Evolutionary conservation across 2,797 vertebrate genomes (phyloP).

Genomic region (Glossophaga mutica): DNA sequence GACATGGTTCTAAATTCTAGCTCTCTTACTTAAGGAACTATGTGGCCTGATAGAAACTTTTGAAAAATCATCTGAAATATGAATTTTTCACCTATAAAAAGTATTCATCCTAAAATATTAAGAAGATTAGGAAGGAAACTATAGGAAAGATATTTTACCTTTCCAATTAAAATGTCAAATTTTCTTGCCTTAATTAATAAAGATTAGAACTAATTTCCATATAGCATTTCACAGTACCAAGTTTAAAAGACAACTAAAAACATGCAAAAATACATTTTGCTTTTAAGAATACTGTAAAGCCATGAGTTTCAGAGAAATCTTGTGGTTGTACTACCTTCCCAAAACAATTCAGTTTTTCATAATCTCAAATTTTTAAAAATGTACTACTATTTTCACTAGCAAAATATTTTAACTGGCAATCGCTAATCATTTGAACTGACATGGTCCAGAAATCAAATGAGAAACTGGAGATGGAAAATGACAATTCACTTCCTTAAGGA

Average conservation of each 20-base stretch:
- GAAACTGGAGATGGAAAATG: neutral
- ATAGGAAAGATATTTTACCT: neutral
- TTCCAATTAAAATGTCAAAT: conserved; percentile 3
- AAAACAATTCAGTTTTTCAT: neutral
- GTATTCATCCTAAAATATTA: neutral
- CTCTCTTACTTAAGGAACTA: neutral
- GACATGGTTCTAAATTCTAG: neutral
- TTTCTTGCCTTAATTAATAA: conserved; percentile 26
- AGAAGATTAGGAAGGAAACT: neutral
- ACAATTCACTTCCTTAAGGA: neutral
- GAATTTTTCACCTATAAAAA: conserved; percentile 17
- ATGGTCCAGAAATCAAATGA: neutral
- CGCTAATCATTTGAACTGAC: neutral
- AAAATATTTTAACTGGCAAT: conserved; percentile 20
- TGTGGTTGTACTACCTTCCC: neutral
- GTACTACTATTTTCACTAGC: neutral
- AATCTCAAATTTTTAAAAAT: neutral
- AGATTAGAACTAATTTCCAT: neutral
- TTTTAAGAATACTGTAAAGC: neutral
- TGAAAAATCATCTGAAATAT: neutral
- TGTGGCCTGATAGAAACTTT: neutral
- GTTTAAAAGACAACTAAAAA: conserved; percentile 15
- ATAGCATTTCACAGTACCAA: neutral
- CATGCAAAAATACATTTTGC: neutral
- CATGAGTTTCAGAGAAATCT: neutral